These are phyloP conservation scores for Galerucella pusilla DNA, from an alignment of 2,888 invertebrate genomes.

Conservation along the genomic window DNA sequence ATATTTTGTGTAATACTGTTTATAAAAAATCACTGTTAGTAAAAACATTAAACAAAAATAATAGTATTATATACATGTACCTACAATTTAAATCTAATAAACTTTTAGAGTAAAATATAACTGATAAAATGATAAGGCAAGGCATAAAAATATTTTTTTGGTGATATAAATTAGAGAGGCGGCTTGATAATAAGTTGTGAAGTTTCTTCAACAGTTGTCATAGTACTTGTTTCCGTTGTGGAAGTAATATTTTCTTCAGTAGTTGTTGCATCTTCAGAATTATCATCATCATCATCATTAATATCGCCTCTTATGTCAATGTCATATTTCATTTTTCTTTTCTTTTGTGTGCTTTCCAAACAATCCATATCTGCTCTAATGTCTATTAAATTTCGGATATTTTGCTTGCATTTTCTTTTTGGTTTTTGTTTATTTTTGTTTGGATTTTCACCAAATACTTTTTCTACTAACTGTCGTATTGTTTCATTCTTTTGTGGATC, in stretches of 20 bases:
- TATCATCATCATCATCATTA: slow-evolving; percentile 22
- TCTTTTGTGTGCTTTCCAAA: slow-evolving; percentile 29
- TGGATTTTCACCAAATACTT: slow-evolving; percentile 37
- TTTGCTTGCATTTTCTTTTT: slow-evolving; percentile 42
- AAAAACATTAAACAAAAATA: background rate
- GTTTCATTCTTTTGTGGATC: slow-evolving; percentile 27
- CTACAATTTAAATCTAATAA: background rate
- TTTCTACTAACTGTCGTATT: slow-evolving; percentile 23
- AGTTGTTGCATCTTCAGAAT: slow-evolving; percentile 33
- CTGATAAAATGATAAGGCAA: background rate
- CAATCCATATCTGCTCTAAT: slow-evolving; percentile 42
- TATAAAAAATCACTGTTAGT: slow-evolving; percentile 14
- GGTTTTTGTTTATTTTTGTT: slow-evolving; percentile 14
- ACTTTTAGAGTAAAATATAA: background rate
- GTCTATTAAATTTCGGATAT: slow-evolving; percentile 45
- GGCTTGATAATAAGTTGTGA: background rate
- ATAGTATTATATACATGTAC: background rate
- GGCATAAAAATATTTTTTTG: background rate
- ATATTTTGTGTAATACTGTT: slow-evolving; percentile 5
- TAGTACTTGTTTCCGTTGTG: slow-evolving; percentile 15
- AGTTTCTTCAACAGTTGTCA: slow-evolving; percentile 7
- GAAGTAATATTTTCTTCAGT: slow-evolving; percentile 27
- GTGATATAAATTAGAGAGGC: background rate
- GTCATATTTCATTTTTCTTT: slow-evolving; percentile 35
- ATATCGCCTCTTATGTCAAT: slow-evolving; percentile 39